Evolutionary conservation across 1,140 invertebrate species (phyloP).

Genomic region (Achroia grisella): DNA sequence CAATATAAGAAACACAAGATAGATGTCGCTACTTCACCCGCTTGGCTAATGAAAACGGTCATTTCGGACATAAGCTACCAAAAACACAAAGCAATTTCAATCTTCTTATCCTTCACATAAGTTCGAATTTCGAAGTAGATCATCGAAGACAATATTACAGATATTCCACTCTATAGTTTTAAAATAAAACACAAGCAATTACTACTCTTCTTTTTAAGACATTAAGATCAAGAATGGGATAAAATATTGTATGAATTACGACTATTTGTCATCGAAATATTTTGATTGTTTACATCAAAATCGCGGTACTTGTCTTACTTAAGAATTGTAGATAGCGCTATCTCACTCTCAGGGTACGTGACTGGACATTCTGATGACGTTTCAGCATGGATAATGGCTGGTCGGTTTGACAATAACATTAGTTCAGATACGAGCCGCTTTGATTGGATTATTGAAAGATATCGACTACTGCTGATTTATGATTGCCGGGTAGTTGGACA

Average conservation of each 20-base stretch:
- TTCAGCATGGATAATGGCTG: constrained; percentile 52
- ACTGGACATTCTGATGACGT: constrained; percentile 61
- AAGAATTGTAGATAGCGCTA: constrained; percentile 11
- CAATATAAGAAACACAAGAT: constrained; percentile 54
- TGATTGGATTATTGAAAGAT: constrained; percentile 70
- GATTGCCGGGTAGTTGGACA: constrained; percentile 26
- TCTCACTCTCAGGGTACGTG: constrained; percentile 44
- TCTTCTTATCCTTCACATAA: background rate
- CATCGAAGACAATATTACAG: background rate
- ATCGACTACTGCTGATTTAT: constrained; percentile 60
- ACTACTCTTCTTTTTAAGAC: constrained; percentile 3
- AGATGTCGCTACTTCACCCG: constrained; percentile 45
- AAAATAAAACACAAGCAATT: constrained; percentile 8
- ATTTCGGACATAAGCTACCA: background rate
- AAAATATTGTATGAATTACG: constrained; percentile 9
- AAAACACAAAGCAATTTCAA: background rate
- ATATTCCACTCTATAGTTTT: constrained; percentile 13
- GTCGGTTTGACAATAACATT: constrained; percentile 68
- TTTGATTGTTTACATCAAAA: constrained; percentile 41
- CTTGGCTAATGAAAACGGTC: constrained; percentile 36
- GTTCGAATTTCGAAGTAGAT: background rate
- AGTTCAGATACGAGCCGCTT: constrained; percentile 53
- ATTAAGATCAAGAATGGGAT: constrained; percentile 15
- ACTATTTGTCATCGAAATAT: constrained; percentile 12
- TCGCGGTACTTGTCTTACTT: constrained; percentile 19